Evolutionary conservation across 2,888 invertebrate genomes (phyloP).

Genomic region (Apamea epomidion): DNA sequence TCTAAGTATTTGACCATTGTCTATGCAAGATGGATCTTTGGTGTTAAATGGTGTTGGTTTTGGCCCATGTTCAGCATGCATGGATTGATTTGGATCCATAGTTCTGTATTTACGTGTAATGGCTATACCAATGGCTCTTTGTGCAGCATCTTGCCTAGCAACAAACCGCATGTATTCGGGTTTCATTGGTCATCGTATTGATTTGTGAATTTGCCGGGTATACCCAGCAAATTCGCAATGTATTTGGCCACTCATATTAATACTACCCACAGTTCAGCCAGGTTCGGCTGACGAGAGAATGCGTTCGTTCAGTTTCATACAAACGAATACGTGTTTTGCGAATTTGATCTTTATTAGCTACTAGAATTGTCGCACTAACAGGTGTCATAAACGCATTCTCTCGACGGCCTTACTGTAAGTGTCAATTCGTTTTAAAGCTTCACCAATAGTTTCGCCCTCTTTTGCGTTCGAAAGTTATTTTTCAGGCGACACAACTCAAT

Average conservation of each 20-base stretch:
- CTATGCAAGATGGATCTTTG: neutral
- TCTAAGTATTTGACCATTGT: neutral
- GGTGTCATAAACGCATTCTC: neutral
- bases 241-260: too few relatives aligned
- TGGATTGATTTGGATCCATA: neutral
- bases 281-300: too few relatives aligned
- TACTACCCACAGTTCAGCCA: too few relatives aligned
- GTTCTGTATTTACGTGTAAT: neutral
- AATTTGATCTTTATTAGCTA: too few relatives aligned
- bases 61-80: constrained; percentile 22
- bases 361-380: too few relatives aligned
- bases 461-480: constrained; percentile 24
- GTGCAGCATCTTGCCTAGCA: neutral
- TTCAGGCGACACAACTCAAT: constrained; percentile 33
- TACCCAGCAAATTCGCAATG: neutral
- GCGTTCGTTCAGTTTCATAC: too few relatives aligned
- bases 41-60: constrained; percentile 22
- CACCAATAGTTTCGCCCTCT: neutral
- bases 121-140: neutral
- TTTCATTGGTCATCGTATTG: neutral
- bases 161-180: neutral
- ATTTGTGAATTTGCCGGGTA: neutral
- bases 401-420: neutral
- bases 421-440: constrained; percentile 3
- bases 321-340: too few relatives aligned